Conservation (phyloP, 2,113 vertebrate genomes). For the Turnix velox region DNA sequence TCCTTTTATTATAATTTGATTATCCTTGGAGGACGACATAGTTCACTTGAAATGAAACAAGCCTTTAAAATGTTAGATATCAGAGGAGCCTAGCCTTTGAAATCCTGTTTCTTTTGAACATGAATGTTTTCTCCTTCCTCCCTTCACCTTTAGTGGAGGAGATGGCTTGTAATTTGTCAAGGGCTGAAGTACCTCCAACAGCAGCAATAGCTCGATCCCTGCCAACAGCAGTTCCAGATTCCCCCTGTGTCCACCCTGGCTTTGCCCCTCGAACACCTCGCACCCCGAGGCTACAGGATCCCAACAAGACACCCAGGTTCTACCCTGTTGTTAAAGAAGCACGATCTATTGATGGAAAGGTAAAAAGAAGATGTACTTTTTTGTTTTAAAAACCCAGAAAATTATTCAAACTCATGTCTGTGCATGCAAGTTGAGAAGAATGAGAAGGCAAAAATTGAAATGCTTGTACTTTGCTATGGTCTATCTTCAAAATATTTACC, state of each 20-base stretch:
- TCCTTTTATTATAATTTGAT: not conserved
- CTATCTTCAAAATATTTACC: not conserved
- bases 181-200: slow-evolving; percentile 45
- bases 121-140: not conserved
- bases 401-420: not conserved
- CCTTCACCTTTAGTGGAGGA: slow-evolving; percentile 27
- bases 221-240: slow-evolving; percentile 81
- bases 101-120: not conserved
- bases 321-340: slow-evolving; percentile 94
- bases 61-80: not conserved
- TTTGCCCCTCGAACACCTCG: slow-evolving; percentile 77
- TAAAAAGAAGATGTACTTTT: slow-evolving; percentile 21
- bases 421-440: not conserved
- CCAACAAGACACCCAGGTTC: slow-evolving; percentile 87
- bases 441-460: not conserved
- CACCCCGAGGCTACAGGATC: slow-evolving; percentile 86
- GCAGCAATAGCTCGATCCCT: slow-evolving; percentile 73
- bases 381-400: not conserved
- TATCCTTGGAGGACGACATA: not conserved
- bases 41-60: not conserved
- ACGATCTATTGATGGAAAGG: slow-evolving; percentile 79
- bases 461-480: not conserved
- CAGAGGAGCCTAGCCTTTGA: not conserved
- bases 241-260: slow-evolving; percentile 50
- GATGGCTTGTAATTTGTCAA: slow-evolving; percentile 26